Base-by-base conservation (phyloP, 2,888 invertebrate genomes). In the Abrostola tripartita region DNA sequence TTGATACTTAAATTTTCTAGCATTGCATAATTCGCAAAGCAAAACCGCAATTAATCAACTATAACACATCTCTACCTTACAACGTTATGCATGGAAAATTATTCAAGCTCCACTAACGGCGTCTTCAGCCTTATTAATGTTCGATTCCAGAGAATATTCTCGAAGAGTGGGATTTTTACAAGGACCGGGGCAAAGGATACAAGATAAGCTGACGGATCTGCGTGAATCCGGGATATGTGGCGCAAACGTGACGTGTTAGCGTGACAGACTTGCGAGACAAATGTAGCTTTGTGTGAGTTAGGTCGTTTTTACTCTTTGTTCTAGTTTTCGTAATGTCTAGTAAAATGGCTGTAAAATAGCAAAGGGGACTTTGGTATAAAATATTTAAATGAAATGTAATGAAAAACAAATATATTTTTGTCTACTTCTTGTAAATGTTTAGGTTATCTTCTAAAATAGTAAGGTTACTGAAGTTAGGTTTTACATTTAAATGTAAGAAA, bases 71-170 rank as follows among this genome's bases (percentile, higher is more conserved):
- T 37, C n/a, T 37, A 37, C 52, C 37, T n/a, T 40, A 40, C 42
- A 41, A 58, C 44, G 36, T 52, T 61, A 63, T 58, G 51, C 65
- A 82, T 83, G 78, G 71, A 76, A 78, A 83, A 68, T 76, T 81
- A 83, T 83, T 81, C 84, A 71, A 71, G 70, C 62, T 51, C 61
- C 44, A 38, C 56, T 66, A 62, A 71, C 68, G 56, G 68, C 44
- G 67, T 65, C 70, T 68, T 66, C 51, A 79, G 76, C 76, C 52
- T 65, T 79, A 81, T 78, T 81, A 79, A 79, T 81, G 79, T 68
- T 81, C 79, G 67, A 72, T 78, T 81, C 65, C 65, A 58, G 52
- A 68, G 70, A 76, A 75, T 65, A 70, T 71, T 81, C 61, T 50
- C 1, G 52, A 69, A 68, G 36, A 55, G 1, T 41, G 37, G 56